phyloP scores from a whole-genome alignment of 2,888 invertebrate species.

The Neoascia interrupta region DNA sequence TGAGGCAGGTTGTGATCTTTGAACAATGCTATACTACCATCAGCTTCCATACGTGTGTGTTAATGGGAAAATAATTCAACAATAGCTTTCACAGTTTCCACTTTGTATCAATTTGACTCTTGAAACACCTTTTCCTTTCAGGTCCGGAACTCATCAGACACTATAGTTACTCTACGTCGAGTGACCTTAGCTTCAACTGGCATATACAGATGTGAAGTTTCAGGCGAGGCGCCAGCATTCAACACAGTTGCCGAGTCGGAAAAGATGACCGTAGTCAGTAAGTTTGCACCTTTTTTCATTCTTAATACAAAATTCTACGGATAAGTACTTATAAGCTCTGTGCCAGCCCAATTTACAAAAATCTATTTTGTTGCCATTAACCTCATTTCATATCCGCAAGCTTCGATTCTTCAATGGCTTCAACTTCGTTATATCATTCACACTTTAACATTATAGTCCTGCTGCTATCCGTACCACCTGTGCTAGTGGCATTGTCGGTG shows the following conservation, averaged over 20 bases:
- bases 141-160: conserved; percentile 84
- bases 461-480: conserved; percentile 23
- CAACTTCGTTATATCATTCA: no score
- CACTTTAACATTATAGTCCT: no score
- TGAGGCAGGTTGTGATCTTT: no score
- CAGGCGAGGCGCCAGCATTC: conserved; percentile 88
- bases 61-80: no score
- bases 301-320: conserved; percentile 2
- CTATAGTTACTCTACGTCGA: conserved; percentile 84
- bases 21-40: no score
- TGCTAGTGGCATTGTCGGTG: conserved; percentile 35
- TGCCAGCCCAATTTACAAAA: neutral
- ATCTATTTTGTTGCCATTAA: conserved; percentile 22
- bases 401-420: no score
- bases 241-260: conserved; percentile 87
- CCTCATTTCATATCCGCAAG: no score
- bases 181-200: conserved; percentile 87
- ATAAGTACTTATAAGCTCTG: neutral
- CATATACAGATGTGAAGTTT: conserved; percentile 88
- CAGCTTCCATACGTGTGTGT: no score
- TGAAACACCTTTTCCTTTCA: conserved; percentile 75
- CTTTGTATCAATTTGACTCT: no score
- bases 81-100: no score
- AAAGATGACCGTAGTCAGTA: conserved; percentile 88
- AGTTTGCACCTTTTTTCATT: no score